phyloP scores from a whole-genome alignment of 2,797 vertebrate genomes.

The Dermochelys coriacea region DNA sequence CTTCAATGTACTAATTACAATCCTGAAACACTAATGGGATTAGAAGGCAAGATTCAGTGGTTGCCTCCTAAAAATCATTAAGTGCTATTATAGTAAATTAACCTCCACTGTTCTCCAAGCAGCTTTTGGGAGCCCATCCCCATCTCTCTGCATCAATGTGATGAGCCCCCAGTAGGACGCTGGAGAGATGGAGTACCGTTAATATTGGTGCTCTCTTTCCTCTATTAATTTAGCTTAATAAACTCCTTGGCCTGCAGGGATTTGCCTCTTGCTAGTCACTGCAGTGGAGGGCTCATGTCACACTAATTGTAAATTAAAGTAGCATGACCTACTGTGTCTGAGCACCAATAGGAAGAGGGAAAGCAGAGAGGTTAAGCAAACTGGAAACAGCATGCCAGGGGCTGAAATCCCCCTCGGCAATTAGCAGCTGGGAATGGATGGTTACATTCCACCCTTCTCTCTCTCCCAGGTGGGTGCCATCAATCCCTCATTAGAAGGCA shows the following conservation, averaged over 20 bases:
- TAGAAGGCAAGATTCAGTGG: conserved; percentile 43
- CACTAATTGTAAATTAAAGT: not conserved
- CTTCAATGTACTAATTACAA: conserved; percentile 31
- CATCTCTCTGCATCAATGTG: rapidly evolving
- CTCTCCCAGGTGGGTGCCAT: not conserved
- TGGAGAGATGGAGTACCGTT: not conserved
- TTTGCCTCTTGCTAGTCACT: not conserved
- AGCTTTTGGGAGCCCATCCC: not conserved
- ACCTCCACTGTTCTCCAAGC: conserved; percentile 17
- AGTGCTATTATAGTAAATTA: conserved; percentile 67
- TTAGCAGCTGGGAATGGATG: not conserved
- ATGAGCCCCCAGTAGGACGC: not conserved
- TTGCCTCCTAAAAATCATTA: conserved; percentile 68
- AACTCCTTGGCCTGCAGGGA: conserved; percentile 7
- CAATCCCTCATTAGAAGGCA: not conserved
- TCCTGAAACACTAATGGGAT: conserved; percentile 40
- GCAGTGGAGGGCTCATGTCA: not conserved
- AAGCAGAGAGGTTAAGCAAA: not conserved
- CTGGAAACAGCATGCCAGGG: not conserved
- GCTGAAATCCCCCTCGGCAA: not conserved
- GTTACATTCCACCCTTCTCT: not conserved
- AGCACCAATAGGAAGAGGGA: not conserved
- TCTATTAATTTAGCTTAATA: conserved; percentile 60
- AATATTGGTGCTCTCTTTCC: conserved; percentile 8
- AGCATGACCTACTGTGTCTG: not conserved